These are phyloP conservation scores for Apoderus coryli DNA, from an alignment of 2,888 invertebrate species.

Conservation along the genomic window DNA sequence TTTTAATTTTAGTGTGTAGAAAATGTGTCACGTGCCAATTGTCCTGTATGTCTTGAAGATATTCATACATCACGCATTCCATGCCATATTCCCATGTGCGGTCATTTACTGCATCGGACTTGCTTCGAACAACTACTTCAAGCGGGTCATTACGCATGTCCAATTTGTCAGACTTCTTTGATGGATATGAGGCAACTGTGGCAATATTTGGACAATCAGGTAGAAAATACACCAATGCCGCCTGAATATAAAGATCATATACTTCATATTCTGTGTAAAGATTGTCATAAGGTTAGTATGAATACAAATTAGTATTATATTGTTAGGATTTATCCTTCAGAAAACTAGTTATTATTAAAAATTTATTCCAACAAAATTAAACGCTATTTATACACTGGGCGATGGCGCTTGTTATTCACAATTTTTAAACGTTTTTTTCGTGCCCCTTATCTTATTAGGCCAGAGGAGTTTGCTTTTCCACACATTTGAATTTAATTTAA, in stretches of 20 bases:
- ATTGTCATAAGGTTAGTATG: slow-evolving; percentile 76
- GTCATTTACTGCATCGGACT: slow-evolving; percentile 72
- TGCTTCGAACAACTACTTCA: slow-evolving; percentile 67
- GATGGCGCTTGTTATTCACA: too few species aligned
- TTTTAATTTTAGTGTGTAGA: slow-evolving; percentile 60
- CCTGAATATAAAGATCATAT: slow-evolving; percentile 65
- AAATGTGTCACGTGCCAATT: slow-evolving; percentile 75
- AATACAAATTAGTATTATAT: too few species aligned
- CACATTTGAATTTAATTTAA: too few species aligned
- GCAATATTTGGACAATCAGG: slow-evolving; percentile 71
- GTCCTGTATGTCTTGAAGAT: slow-evolving; percentile 80
- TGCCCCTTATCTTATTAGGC: too few species aligned
- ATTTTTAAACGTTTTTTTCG: too few species aligned
- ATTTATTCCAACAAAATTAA: slow-evolving; percentile 4
- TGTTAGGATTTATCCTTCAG: too few species aligned
- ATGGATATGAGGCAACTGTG: slow-evolving; percentile 76
- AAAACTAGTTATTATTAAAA: slow-evolving; percentile 5
- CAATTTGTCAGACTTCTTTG: slow-evolving; percentile 76
- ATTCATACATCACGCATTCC: slow-evolving; percentile 83
- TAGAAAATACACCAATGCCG: slow-evolving; percentile 71
- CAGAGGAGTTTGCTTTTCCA: too few species aligned
- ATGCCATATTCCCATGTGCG: slow-evolving; percentile 81
- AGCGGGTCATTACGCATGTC: slow-evolving; percentile 75
- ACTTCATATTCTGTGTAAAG: slow-evolving; percentile 76
- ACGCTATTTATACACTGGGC: too few species aligned